Base-by-base conservation (phyloP, 2,888 invertebrate species). In the Mythimna pallens region DNA sequence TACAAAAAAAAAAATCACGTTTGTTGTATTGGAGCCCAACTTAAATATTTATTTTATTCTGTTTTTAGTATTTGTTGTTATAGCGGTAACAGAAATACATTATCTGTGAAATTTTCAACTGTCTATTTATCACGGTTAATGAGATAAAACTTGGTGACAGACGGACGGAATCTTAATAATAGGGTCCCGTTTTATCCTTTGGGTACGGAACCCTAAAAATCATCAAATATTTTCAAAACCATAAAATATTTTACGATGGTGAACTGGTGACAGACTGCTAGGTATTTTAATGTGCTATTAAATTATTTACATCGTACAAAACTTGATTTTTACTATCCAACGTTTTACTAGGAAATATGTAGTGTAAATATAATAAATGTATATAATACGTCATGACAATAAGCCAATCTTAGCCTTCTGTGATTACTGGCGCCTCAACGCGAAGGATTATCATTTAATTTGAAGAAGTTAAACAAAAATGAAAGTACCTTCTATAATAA, bases 351-450 rank as follows among this genome's bases (percentile, higher is more conserved):
- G n/a, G n/a, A 30, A 9, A 57, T 22, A 50, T 22, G 8, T 30
- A 25, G 6, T 36, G 36, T 52, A 55, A 61, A 68, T 61, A 54
- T 34, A 25, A 34, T 52, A 34, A 58, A 43, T 10, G 40, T n/a
- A n/a, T n/a, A n/a, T n/a, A n/a, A 0, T 25, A 22, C n/a, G 36
- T 54, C 59, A 50, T 69, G 36, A 50, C 54, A 63, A 59, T 59
- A 64, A 17, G 30, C 22, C 5, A 8, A 7, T 20, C 14, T 61
- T 14, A 54, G 20, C 43, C 57, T 59, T 25, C 40, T 50, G 58
- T 20, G 47, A 47, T 63, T 30, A 79, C 57, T 36, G 30, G 57
- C 25, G 47, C 2, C 36, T n/a, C 9, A n/a, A 14, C 8, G 6
- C 55, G 7, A n/a, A 22, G 47, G 17, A 12, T 25, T 58, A 8